phyloP scores from a whole-genome alignment of 2,888 invertebrate genomes.

The Sinotaia quadrata region DNA sequence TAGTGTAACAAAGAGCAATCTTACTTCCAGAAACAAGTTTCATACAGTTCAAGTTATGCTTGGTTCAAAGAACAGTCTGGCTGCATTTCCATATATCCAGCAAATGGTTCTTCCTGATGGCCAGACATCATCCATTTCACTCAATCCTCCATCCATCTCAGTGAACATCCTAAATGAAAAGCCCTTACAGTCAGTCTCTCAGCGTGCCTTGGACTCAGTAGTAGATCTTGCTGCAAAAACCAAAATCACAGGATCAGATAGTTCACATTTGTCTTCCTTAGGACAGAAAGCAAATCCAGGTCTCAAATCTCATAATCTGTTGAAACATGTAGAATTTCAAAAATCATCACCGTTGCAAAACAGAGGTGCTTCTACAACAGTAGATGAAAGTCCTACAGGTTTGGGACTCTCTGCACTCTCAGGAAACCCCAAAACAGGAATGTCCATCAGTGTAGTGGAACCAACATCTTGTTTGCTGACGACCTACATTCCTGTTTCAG shows the following conservation, averaged over 20 bases:
- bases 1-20: neutral
- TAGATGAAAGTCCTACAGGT: neutral
- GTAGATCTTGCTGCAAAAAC: neutral
- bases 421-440: too few relatives aligned
- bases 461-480: too few relatives aligned
- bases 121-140: constrained; percentile 32
- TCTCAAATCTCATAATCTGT: too few relatives aligned
- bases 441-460: too few relatives aligned
- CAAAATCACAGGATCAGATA: too few relatives aligned
- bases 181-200: too few relatives aligned
- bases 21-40: neutral
- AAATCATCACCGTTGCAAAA: neutral
- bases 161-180: neutral
- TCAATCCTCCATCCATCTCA: neutral
- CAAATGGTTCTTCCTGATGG: constrained; percentile 46
- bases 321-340: neutral
- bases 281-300: too few relatives aligned
- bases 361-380: neutral
- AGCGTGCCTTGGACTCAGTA: too few relatives aligned
- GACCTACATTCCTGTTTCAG: neutral
- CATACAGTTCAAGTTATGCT: constrained; percentile 5
- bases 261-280: too few relatives aligned
- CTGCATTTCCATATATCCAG: constrained; percentile 50
- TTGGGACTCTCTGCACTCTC: too few relatives aligned
- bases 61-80: constrained; percentile 28